Evolutionary conservation across 1,140 invertebrate genomes (phyloP).

Genomic region (Drosophila lowei): DNA sequence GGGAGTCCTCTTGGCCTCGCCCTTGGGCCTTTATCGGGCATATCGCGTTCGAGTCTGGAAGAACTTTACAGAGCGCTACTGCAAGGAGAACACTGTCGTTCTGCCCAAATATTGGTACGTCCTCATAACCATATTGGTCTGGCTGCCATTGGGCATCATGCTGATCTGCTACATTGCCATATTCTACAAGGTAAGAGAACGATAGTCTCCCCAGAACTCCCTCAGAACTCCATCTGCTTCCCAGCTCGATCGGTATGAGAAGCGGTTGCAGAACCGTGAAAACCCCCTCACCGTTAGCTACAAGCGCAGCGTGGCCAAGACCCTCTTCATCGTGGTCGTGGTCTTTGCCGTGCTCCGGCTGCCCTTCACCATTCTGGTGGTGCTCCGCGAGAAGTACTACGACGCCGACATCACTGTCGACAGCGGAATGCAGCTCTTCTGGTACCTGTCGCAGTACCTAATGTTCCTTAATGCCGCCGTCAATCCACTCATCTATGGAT

Average conservation of each 20-base stretch:
- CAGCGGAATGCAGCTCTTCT: slow-evolving; percentile 84
- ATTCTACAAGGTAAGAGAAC: slow-evolving; percentile 85
- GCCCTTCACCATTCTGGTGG: slow-evolving; percentile 88
- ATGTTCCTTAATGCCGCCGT: slow-evolving; percentile 88
- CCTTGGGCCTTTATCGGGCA: slow-evolving; percentile 86
- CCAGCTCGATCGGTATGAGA: slow-evolving; percentile 86
- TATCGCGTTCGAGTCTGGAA: slow-evolving; percentile 88
- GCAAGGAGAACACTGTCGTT: slow-evolving; percentile 86
- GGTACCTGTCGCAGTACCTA: slow-evolving; percentile 87
- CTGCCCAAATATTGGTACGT: slow-evolving; percentile 90
- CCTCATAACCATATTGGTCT: slow-evolving; percentile 87
- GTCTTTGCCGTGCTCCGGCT: slow-evolving; percentile 87
- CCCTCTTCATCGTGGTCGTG: slow-evolving; percentile 88
- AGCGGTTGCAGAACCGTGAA: slow-evolving; percentile 84
- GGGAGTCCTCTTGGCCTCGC: slow-evolving; percentile 85
- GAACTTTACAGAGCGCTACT: slow-evolving; percentile 88
- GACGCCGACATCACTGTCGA: slow-evolving; percentile 76
- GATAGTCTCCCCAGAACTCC: too few relatives aligned
- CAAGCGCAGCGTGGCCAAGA: slow-evolving; percentile 87
- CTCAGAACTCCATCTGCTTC: too few relatives aligned
- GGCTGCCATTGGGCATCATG: slow-evolving; percentile 88
- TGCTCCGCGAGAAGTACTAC: slow-evolving; percentile 85
- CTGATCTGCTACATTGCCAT: slow-evolving; percentile 87
- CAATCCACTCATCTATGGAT: slow-evolving; percentile 90
- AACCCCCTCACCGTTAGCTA: slow-evolving; percentile 85